phyloP scores from a whole-genome alignment of 1,140 invertebrate genomes.

The Melipona quadrifasciata region DNA sequence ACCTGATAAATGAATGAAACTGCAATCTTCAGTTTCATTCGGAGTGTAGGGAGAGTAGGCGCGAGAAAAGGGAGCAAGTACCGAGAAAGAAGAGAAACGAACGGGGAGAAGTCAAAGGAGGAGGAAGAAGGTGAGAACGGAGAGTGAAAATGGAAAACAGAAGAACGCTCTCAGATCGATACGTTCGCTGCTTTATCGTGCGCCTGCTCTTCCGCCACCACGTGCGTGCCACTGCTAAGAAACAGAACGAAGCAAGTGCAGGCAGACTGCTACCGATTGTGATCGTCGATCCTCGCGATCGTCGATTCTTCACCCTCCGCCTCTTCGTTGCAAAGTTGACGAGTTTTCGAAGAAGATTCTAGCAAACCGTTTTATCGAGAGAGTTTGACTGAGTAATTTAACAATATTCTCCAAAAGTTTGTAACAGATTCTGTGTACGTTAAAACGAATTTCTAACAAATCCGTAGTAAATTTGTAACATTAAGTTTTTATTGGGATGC shows the following conservation, averaged over 20 bases:
- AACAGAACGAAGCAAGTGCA: slow-evolving; percentile 5
- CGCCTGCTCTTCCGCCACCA: slow-evolving; percentile 44
- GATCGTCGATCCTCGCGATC: neutral
- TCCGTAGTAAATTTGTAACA: too few species aligned
- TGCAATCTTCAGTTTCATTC: slow-evolving; percentile 51
- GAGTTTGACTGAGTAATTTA: too few species aligned
- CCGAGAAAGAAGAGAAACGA: neutral
- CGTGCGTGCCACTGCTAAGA: slow-evolving; percentile 10
- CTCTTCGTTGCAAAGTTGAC: neutral
- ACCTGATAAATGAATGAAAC: slow-evolving; percentile 61
- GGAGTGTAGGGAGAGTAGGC: neutral
- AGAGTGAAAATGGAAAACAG: slow-evolving; percentile 28
- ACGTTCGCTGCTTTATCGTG: slow-evolving; percentile 52
- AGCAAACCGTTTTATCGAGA: too few species aligned
- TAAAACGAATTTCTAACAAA: too few species aligned
- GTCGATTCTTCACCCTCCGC: slow-evolving; percentile 39
- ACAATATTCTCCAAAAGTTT: too few species aligned
- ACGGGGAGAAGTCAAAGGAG: neutral
- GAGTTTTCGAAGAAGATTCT: too few species aligned
- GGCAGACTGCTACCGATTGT: slow-evolving; percentile 45
- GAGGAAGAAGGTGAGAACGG: neutral
- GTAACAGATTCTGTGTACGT: too few species aligned
- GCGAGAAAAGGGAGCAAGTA: slow-evolving; percentile 11
- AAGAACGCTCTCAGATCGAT: slow-evolving; percentile 51
- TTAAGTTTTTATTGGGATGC: too few species aligned